Conservation (phyloP, 2,888 invertebrate genomes). For the Polydesmus complanatus region DNA sequence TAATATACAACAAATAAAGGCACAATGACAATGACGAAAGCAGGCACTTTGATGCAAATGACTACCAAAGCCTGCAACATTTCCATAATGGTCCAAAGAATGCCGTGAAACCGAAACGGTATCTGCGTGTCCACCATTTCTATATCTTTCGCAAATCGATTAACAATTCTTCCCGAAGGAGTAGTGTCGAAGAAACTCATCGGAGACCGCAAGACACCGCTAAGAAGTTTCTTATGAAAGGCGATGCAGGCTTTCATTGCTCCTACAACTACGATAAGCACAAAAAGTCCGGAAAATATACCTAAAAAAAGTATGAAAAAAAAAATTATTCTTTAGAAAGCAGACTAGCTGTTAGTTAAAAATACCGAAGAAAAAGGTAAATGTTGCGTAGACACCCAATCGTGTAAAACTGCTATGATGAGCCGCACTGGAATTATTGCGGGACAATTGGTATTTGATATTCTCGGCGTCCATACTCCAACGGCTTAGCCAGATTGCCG, state of each 20-base stretch:
- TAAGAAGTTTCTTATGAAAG: constrained; percentile 46
- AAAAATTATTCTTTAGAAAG: background rate
- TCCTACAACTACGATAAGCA: background rate
- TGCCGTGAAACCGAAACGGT: constrained; percentile 2
- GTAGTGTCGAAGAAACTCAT: constrained; percentile 63
- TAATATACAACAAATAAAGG: constrained; percentile 23
- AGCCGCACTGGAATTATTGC: too few species aligned
- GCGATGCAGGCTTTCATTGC: constrained; percentile 6
- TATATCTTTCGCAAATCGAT: constrained; percentile 45
- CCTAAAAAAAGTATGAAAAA: background rate
- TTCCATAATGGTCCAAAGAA: background rate
- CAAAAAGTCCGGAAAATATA: constrained; percentile 3
- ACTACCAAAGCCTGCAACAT: constrained; percentile 1
- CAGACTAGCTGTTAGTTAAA: background rate
- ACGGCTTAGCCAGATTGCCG: constrained; percentile 8
- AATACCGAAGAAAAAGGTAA: background rate
- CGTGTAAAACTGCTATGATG: background rate
- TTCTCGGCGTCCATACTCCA: constrained; percentile 9
- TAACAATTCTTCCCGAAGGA: constrained; percentile 51
- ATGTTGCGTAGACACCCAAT: constrained; percentile 1
- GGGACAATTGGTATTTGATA: background rate
- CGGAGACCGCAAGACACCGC: constrained; percentile 47
- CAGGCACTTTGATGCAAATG: constrained; percentile 5
- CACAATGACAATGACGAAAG: background rate
- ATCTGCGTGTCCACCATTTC: constrained; percentile 2